phyloP scores from a whole-genome alignment of 1,140 invertebrate genomes.

The Bombus turneri region DNA sequence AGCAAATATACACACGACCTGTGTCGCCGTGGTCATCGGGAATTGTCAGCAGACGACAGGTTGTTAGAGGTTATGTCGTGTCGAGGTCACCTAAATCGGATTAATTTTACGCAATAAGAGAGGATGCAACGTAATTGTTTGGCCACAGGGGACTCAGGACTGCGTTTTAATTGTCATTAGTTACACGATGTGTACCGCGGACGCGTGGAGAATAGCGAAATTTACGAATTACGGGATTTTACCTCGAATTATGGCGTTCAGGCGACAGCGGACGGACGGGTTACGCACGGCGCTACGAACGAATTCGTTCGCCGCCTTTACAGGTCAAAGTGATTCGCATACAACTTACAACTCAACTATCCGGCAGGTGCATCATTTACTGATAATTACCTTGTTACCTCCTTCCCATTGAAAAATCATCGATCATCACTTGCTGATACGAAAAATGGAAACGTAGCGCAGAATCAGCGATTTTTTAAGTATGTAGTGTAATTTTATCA shows the following conservation, averaged over 20 bases:
- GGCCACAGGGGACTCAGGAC: constrained; percentile 45
- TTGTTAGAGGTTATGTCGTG: constrained; percentile 66
- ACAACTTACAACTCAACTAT: constrained; percentile 68
- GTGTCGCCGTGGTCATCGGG: constrained; percentile 16
- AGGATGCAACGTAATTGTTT: constrained; percentile 72
- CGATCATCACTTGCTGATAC: constrained; percentile 28
- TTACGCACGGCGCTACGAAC: constrained; percentile 71
- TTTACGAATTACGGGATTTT: constrained; percentile 68
- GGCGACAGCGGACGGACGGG: constrained; percentile 67
- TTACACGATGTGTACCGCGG: constrained; percentile 71
- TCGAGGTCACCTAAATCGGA: constrained; percentile 81
- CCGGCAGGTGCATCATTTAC: constrained; percentile 74
- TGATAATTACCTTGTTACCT: constrained; percentile 45
- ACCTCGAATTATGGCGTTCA: constrained; percentile 72
- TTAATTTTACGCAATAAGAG: constrained; percentile 81
- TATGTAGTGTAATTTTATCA: constrained; percentile 18
- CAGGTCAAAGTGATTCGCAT: constrained; percentile 63
- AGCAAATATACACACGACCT: neutral
- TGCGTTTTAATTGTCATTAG: constrained; percentile 43
- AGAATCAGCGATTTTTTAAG: constrained; percentile 35
- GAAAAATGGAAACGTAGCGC: constrained; percentile 39
- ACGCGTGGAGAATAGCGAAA: constrained; percentile 73
- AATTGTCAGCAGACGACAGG: constrained; percentile 23
- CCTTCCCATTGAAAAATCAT: constrained; percentile 39
- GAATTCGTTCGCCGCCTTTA: constrained; percentile 62